phyloP scores from a whole-genome alignment of 2,113 vertebrate species.

The Menura novaehollandiae region DNA sequence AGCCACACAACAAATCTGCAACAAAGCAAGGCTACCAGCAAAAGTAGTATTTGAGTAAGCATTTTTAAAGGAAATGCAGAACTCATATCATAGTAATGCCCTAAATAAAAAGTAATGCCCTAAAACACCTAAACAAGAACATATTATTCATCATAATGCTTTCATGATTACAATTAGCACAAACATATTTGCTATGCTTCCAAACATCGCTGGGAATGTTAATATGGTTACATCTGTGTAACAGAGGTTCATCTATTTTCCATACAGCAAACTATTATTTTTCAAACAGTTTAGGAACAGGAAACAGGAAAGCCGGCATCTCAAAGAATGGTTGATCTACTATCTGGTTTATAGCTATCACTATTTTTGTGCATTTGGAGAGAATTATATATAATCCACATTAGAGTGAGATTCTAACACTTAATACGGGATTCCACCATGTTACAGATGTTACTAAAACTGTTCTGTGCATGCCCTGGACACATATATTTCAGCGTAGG shows the following conservation, averaged over 20 bases:
- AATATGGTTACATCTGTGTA: background rate
- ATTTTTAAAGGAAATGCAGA: background rate
- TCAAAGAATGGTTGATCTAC: background rate
- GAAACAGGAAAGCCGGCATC: background rate
- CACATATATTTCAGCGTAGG: fast-evolving
- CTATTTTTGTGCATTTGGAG: background rate
- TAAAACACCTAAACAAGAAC: background rate
- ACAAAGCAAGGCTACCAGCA: background rate
- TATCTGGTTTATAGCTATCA: background rate
- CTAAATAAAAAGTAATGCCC: background rate
- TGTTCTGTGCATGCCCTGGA: background rate
- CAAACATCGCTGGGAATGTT: background rate
- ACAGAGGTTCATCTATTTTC: background rate
- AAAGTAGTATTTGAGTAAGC: background rate
- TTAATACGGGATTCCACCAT: fast-evolving
- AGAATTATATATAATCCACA: background rate
- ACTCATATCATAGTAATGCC: background rate
- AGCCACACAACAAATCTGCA: background rate
- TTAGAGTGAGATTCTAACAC: background rate
- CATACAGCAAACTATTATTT: conserved; percentile 4
- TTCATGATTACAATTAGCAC: background rate
- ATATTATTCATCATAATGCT: background rate
- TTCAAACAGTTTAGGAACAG: background rate
- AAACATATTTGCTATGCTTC: conserved; percentile 31
- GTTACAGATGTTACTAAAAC: background rate